These are phyloP conservation scores for Pteropus rufus DNA, from an alignment of 2,797 vertebrate species.

Conservation along the genomic window DNA sequence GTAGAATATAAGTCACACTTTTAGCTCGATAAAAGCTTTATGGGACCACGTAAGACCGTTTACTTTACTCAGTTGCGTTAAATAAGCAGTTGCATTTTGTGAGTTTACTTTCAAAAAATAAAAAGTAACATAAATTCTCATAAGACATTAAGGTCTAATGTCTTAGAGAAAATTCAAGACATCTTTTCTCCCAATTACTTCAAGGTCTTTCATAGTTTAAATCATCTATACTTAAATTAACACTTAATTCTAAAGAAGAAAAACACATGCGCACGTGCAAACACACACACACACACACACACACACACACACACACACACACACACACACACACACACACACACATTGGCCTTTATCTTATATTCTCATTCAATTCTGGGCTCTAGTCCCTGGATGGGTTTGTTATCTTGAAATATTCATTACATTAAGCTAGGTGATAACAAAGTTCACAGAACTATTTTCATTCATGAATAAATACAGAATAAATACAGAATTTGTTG, in stretches of 20 bases:
- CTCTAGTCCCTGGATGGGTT: not conserved
- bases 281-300: not conserved
- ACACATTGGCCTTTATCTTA: not conserved
- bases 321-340: not conserved
- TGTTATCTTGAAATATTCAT: constrained; percentile 9
- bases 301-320: not conserved
- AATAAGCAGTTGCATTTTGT: not conserved
- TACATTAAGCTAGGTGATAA: not conserved
- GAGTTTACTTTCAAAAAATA: not conserved
- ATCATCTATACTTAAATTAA: not conserved
- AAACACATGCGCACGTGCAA: not conserved
- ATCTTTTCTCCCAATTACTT: not conserved
- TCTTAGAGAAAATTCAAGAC: not conserved
- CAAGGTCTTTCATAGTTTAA: not conserved
- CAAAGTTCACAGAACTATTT: not conserved
- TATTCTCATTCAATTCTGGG: not conserved
- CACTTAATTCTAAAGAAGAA: not conserved
- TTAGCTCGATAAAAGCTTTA: not conserved
- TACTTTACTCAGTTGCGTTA: not conserved
- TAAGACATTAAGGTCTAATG: not conserved
- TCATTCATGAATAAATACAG: not conserved
- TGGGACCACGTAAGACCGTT: not conserved
- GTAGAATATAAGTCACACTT: not conserved
- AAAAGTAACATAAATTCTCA: not conserved
- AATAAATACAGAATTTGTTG: not conserved